Percentiles rank a stretch among this genome's conserved stretches.
Evolutionary conservation across 1,140 invertebrate genomes (phyloP).

Genomic region (Lasioglossum albipes): DNA sequence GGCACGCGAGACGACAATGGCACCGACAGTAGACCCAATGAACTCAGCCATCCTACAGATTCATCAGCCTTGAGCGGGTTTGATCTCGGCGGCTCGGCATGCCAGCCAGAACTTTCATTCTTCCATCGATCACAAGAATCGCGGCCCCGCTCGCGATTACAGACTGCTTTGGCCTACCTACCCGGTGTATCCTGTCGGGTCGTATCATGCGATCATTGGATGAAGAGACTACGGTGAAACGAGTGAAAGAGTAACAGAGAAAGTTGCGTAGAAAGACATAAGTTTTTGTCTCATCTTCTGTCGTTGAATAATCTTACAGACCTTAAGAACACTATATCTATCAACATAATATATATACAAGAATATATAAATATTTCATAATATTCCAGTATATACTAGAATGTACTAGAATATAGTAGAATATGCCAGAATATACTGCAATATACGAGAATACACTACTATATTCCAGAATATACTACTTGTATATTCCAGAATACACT

Average conservation of each 20-base stretch:
- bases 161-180: conserved; percentile 9
- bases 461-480: too few species aligned
- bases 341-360: too few species aligned
- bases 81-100: conserved; percentile 11
- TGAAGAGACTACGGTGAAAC: neutral
- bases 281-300: too few species aligned
- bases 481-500: too few species aligned
- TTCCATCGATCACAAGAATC: conserved; percentile 39
- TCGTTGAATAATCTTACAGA: too few species aligned
- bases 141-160: conserved; percentile 8
- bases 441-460: too few species aligned
- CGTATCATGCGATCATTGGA: neutral
- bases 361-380: too few species aligned
- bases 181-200: neutral
- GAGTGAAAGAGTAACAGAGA: neutral
- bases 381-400: too few species aligned
- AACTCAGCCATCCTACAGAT: conserved; percentile 16
- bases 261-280: too few species aligned
- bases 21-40: conserved; percentile 9
- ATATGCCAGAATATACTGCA: too few species aligned
- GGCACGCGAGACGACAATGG: conserved; percentile 28
- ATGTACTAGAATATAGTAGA: too few species aligned
- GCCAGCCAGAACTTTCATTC: conserved; percentile 40
- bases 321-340: too few species aligned
- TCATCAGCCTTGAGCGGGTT: conserved; percentile 29